Evolutionary conservation across 2,797 vertebrate genomes (phyloP).

Genomic region (Menidia menidia): DNA sequence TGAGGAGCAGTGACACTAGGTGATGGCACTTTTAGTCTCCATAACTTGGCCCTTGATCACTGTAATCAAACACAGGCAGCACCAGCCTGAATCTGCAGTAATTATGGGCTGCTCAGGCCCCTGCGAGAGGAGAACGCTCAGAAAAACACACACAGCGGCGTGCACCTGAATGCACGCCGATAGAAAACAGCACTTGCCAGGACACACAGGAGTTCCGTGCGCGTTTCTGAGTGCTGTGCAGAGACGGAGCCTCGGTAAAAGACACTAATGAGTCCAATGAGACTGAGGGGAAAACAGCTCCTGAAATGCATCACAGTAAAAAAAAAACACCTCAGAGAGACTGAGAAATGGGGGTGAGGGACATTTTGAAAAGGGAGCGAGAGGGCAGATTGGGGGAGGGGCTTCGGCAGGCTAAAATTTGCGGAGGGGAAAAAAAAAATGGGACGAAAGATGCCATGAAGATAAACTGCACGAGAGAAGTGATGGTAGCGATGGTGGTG

Average conservation of each 20-base stretch:
- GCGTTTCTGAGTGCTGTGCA: conserved; percentile 42
- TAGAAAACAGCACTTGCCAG: conserved; percentile 20
- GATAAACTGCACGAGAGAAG: not conserved
- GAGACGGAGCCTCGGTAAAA: conserved; percentile 70
- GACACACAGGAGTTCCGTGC: conserved; percentile 1
- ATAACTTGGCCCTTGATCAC: conserved; percentile 79
- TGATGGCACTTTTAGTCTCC: conserved; percentile 69
- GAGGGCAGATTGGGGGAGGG: not conserved
- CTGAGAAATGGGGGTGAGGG: not conserved
- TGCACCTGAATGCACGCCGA: conserved; percentile 7
- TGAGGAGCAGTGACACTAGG: conserved; percentile 29
- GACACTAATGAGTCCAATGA: conserved; percentile 82
- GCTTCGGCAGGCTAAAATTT: conserved; percentile 24
- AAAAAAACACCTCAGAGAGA: conserved; percentile 64
- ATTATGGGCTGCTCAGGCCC: conserved; percentile 71
- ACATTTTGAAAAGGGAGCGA: not conserved
- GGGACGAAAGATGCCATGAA: conserved; percentile 6
- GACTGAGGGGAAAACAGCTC: conserved; percentile 73
- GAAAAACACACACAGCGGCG: conserved; percentile 31
- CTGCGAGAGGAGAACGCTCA: conserved; percentile 20
- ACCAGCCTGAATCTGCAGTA: conserved; percentile 71
- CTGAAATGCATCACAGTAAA: conserved; percentile 68
- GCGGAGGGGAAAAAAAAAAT: conserved; percentile 3
- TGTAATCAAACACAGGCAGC: conserved; percentile 80
- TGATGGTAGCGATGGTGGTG: conserved; percentile 31